Percentiles rank a stretch among this genome's conserved stretches.
These are phyloP conservation scores for Parazoanthus swiftii DNA, from an alignment of 92 coral and sea anemone genomes.

Conservation along the genomic window DNA sequence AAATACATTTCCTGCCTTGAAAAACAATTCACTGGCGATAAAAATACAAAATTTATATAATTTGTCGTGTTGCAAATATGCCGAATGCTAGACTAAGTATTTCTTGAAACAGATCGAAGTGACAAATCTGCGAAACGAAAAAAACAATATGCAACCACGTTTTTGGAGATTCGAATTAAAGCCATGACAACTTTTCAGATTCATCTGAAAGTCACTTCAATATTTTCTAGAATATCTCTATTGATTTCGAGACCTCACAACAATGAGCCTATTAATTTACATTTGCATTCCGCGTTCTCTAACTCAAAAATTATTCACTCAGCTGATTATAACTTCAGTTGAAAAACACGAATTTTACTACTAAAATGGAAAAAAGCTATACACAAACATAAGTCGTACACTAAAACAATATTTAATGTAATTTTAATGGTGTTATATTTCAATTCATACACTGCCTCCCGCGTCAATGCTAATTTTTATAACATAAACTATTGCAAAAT, in stretches of 20 bases:
- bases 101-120: background rate
- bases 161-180: background rate
- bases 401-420: background rate
- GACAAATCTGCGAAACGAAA: background rate
- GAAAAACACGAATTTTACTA: background rate
- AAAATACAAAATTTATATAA: background rate
- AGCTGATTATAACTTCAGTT: background rate
- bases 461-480: background rate
- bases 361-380: no score
- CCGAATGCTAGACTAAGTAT: background rate
- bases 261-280: background rate
- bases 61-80: background rate
- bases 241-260: no score
- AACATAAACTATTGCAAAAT: background rate
- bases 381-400: background rate
- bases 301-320: background rate
- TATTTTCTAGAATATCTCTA: background rate
- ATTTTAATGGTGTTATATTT: background rate
- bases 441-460: background rate
- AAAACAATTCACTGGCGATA: background rate
- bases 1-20: background rate
- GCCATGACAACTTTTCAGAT: slow-evolving; percentile 27
- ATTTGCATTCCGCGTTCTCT: background rate
- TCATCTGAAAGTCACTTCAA: slow-evolving; percentile 14
- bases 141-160: background rate